phyloP scores from a whole-genome alignment of 2,888 invertebrate genomes.

The Tineola bisselliella region DNA sequence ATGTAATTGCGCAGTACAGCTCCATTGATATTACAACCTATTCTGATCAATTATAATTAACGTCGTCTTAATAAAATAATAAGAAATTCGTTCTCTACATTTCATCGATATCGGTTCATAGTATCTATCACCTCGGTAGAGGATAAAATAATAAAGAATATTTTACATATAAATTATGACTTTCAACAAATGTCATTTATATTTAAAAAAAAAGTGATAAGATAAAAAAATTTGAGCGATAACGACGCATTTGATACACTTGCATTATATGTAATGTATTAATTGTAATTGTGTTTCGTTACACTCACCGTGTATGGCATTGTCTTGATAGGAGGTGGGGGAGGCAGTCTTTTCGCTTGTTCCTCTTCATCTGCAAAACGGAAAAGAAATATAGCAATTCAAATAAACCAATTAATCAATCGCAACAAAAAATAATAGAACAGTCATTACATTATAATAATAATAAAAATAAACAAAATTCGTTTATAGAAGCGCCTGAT shows the following conservation, averaged over 20 bases:
- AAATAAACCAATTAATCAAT: no score
- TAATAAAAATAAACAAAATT: background rate
- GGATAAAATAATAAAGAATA: no score
- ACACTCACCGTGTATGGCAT: conserved; percentile 79
- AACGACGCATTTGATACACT: background rate
- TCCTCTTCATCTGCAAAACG: conserved; percentile 71
- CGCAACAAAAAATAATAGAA: no score
- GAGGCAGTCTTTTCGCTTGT: conserved; percentile 71
- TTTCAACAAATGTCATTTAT: background rate
- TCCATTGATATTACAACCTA: no score
- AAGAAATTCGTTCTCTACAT: no score
- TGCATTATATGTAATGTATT: background rate
- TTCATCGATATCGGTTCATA: no score
- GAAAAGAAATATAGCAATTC: background rate
- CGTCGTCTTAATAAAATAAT: no score
- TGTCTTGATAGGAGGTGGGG: conserved; percentile 77
- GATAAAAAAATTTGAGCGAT: background rate
- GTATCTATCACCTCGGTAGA: no score
- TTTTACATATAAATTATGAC: background rate
- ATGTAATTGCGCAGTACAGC: no score
- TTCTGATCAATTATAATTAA: no score
- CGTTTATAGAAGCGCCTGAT: background rate
- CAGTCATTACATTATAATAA: background rate
- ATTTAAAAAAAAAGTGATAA: background rate
- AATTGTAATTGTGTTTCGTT: background rate